Evolutionary conservation across 1,140 invertebrate species (phyloP), one percentile per base, ranked within the genome.

Genomic region (Bombus waltoni): DNA sequence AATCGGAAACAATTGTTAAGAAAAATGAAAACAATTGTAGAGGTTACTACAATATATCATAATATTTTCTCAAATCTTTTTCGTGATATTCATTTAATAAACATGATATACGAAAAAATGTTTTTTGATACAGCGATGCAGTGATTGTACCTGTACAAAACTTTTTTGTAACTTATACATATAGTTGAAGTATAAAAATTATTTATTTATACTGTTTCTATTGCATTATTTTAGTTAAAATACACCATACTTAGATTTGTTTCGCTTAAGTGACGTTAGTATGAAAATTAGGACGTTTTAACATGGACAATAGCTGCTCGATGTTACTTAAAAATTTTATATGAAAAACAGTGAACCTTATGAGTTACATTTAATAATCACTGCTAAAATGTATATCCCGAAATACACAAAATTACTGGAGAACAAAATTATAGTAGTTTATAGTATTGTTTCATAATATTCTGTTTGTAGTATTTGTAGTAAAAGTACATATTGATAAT

Each of bases 171-270:
- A 84, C 76, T 71, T 79, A 79, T 79, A 72, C 25, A 18, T 79
- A 57, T 59, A 84, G 47, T 79, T 84, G 44, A 84, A 79, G 74
- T 84, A 84, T 84, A 79, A 84, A 84, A 84, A 79, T 79, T 84
- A 84, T 79, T 79, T 84, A 84, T 84, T 79, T 71, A 79, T 79
- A 84, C 75, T 71, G 78, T 68, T 84, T 1, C 77, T 84, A 79
- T 83, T 83, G 73, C 62, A 70, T 84, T 79, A 77, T 42, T 35
- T 38, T 22, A 84, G 75, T 72, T 79, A 18, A 83, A 83, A 53
- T 77, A 70, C 77, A 68, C 18, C 66, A 84, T 62, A 78, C 68
- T 72, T 79, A 47, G 76, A 70, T 47, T 72, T 59, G 53, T n/a
- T 79, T 68, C 53, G 28, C n/a, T 83, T 68, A 44, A 62, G 38